Evolutionary conservation across 2,888 invertebrate genomes (phyloP).

Genomic region (Andrena bicolor): DNA sequence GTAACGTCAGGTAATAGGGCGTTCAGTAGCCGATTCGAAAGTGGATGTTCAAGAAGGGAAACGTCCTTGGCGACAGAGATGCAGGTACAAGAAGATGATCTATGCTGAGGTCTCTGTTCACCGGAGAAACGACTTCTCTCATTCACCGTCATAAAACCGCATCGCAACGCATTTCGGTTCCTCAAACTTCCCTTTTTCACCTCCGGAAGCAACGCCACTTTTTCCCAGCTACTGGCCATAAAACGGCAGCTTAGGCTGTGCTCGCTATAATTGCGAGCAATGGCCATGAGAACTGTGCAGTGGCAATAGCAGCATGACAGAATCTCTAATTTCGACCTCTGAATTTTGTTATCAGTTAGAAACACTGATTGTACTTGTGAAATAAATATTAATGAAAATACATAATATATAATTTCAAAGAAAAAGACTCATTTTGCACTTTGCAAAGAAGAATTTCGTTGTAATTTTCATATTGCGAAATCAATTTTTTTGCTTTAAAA

Average conservation of each 20-base stretch:
- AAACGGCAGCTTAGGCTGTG: constrained; percentile 21
- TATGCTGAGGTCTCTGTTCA: constrained; percentile 23
- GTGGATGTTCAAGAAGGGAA: constrained; percentile 33
- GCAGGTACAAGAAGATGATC: constrained; percentile 41
- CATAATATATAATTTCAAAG: too few species aligned
- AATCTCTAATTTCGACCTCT: not conserved
- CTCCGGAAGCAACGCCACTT: not conserved
- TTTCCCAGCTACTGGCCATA: not conserved
- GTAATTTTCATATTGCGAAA: too few species aligned
- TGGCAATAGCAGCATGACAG: not conserved
- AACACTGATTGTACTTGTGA: not conserved
- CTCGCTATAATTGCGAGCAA: not conserved
- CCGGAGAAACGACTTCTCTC: constrained; percentile 30
- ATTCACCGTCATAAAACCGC: constrained; percentile 57
- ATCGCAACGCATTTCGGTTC: constrained; percentile 30
- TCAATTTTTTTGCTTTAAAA: too few species aligned
- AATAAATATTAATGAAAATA: not conserved
- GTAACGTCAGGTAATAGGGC: constrained; percentile 33
- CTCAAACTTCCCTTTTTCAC: constrained; percentile 5
- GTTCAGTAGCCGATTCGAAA: constrained; percentile 58
- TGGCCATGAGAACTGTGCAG: not conserved
- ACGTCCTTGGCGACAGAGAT: constrained; percentile 47
- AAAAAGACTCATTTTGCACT: too few species aligned
- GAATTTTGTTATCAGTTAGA: not conserved
- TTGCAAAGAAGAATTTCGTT: too few species aligned